Evolutionary conservation across 2,888 invertebrate genomes (phyloP).

Genomic region (Panorpa germanica): DNA sequence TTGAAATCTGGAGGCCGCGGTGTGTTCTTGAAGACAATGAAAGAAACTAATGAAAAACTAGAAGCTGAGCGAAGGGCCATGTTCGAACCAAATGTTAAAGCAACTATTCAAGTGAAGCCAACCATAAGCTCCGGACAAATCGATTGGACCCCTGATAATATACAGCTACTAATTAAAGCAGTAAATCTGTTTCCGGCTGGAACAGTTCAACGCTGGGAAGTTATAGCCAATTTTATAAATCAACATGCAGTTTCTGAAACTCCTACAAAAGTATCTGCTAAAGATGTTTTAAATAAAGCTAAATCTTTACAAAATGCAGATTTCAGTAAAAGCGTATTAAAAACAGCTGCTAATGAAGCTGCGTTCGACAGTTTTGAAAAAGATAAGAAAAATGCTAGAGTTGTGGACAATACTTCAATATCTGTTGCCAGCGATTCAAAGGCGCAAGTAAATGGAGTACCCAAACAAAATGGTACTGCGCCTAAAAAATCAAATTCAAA

Average conservation of each 20-base stretch:
- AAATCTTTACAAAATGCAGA: constrained; percentile 85
- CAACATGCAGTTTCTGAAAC: constrained; percentile 52
- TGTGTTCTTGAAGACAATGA: constrained; percentile 46
- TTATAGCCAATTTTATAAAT: constrained; percentile 89
- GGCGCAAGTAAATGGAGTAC: constrained; percentile 26
- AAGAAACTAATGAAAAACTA: constrained; percentile 52
- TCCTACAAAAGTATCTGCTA: constrained; percentile 55
- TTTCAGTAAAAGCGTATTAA: constrained; percentile 65
- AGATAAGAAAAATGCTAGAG: constrained; percentile 45
- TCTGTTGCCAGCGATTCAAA: constrained; percentile 34
- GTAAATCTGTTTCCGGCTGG: constrained; percentile 96
- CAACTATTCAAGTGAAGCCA: constrained; percentile 20
- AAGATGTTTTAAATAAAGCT: constrained; percentile 88
- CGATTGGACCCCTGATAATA: constrained; percentile 66
- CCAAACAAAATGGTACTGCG: constrained; percentile 16
- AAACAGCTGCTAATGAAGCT: constrained; percentile 77
- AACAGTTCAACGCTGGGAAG: constrained; percentile 84
- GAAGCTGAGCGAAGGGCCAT: constrained; percentile 55
- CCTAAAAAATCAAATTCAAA: constrained; percentile 13
- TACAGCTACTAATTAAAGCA: constrained; percentile 85
- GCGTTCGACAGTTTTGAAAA: constrained; percentile 85
- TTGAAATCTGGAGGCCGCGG: constrained; percentile 41
- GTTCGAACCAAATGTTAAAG: constrained; percentile 29
- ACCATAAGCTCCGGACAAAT: too few relatives aligned
- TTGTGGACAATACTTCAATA: constrained; percentile 51